Base-by-base conservation (phyloP, 1,140 invertebrate species). In the Dysdera silvatica region DNA sequence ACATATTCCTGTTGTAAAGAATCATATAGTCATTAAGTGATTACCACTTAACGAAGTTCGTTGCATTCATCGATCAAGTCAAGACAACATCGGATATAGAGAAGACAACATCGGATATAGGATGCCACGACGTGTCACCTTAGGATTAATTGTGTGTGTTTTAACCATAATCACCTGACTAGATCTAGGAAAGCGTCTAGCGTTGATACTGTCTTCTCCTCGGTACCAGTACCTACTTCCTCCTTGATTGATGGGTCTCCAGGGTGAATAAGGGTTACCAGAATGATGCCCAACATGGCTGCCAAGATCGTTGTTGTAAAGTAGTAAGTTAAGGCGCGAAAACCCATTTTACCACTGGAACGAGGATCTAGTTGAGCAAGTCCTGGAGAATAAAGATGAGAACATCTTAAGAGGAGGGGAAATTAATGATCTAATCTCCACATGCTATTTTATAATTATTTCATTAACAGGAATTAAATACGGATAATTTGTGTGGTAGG, bases 111-210 rank as follows among this genome's bases (percentile, higher is more conserved):
- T 14, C 12, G 35, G 35, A n/a, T 37, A n/a, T 14, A 14, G n/a
- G 35, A 37, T 37, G 35, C 10, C 35, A 37, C 10, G 10, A 37
- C 35, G 12, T 14, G 35, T 37, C 35, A 37, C n/a, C 12, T 37
- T 37, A 1, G n/a, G n/a, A 37, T 14, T n/a, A n/a, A n/a, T n/a
- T 10, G n/a, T 37, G n/a, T 1, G 35, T 37, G 10, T 10, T 18
- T 60, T n/a, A 59, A 16, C 8, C 1, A 29, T 18, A 47, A 7
- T 54, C 70, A 82, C 82, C 82, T 77, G 32, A 84, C 75, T 20
- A 84, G 72, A 71, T 84, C 82, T 24, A 84, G 72, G 57, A 84
- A 79, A 23, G 83, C 80, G 69, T 84, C 83, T 14, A 83, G 65
- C 12, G 81, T 80, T 37, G 74, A 73, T 26, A 80, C 76, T 57